These are phyloP conservation scores for Chrysemys picta DNA, from an alignment of 2,113 vertebrate genomes.

Conservation along the genomic window DNA sequence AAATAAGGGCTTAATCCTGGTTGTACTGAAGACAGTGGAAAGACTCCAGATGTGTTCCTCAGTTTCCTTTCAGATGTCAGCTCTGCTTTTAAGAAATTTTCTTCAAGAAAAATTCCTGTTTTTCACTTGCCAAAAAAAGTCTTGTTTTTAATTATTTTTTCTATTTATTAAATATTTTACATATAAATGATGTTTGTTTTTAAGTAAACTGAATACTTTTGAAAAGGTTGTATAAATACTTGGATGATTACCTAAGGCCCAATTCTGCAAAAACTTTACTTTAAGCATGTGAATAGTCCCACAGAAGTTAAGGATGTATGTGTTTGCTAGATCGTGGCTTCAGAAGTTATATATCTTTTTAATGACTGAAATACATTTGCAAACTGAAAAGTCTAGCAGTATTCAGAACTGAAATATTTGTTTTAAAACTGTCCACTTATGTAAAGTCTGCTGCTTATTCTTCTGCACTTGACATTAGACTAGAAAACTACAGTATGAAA, in stretches of 20 bases:
- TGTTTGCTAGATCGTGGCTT: not conserved
- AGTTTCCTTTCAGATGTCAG: not conserved
- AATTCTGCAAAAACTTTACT: not conserved
- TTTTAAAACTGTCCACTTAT: not conserved
- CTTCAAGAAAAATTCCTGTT: not conserved
- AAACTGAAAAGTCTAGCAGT: not conserved
- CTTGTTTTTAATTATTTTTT: not conserved
- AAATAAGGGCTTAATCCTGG: not conserved
- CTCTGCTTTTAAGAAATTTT: not conserved
- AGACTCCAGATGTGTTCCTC: not conserved
- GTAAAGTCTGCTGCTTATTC: not conserved
- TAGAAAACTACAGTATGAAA: not conserved
- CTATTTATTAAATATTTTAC: not conserved
- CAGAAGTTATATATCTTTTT: not conserved
- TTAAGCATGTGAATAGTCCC: not conserved
- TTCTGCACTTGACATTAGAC: not conserved
- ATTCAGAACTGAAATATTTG: not conserved
- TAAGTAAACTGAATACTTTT: not conserved
- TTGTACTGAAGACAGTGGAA: not conserved
- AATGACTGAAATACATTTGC: not conserved
- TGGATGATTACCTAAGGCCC: not conserved
- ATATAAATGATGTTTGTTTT: not conserved
- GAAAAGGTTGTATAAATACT: not conserved
- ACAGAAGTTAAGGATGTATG: not conserved
- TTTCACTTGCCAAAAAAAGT: constrained; percentile 10